A percentile compares a stretch with the other conserved stretches of the same genome.
Conservation (phyloP, 53 echinoderm and acorn worm genomes). For the Actinopyga echinites region DNA sequence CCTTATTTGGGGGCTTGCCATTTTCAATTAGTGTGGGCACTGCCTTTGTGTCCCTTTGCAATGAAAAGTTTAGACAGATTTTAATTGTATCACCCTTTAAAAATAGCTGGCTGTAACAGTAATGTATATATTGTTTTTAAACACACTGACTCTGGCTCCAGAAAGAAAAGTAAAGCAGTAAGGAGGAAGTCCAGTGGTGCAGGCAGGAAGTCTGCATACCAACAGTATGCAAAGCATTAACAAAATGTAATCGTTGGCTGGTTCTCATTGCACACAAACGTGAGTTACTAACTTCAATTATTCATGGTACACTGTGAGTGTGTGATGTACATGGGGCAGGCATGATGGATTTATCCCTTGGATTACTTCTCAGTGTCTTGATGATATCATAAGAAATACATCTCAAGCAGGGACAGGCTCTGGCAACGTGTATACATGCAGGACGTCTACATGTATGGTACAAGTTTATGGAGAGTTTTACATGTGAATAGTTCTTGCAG, state of each 20-base stretch:
- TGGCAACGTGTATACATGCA: no score
- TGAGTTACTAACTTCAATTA: conserved; percentile 11
- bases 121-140: no score
- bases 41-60: not conserved
- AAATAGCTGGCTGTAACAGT: conserved; percentile 1
- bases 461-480: no score
- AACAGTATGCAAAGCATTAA: not conserved
- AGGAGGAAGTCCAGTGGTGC: not conserved
- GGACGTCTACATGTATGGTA: no score
- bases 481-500: no score
- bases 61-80: not conserved
- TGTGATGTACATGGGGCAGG: no score
- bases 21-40: not conserved
- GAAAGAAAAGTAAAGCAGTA: not conserved
- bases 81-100: conserved; percentile 15
- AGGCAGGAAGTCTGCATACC: conserved; percentile 10
- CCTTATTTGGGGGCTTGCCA: conserved; percentile 31
- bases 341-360: no score
- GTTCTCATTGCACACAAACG: not conserved
- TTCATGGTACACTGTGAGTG: not conserved
- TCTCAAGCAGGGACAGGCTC: no score
- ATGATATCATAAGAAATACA: no score
- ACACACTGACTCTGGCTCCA: no score
- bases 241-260: no score
- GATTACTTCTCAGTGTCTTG: no score